A percentile compares a stretch with the other conserved stretches of the same genome.
Evolutionary conservation across 2,797 vertebrate species (phyloP).

Genomic region (Rhabdophis nuchalis): DNA sequence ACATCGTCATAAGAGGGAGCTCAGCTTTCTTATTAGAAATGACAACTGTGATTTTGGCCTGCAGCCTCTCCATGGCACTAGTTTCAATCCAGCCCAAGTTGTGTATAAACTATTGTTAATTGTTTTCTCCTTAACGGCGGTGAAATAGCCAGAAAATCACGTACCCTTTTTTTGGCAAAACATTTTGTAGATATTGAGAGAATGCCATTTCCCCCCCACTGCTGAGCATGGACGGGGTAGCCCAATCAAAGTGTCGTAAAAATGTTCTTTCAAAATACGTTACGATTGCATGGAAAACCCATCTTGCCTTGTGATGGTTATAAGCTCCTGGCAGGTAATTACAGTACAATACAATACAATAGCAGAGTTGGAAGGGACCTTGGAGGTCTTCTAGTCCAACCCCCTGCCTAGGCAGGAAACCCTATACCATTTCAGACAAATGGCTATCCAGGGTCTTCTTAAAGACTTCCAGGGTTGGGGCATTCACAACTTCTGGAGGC

Average conservation of each 20-base stretch:
- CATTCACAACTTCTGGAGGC: too few relatives aligned
- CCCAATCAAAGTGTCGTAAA: not conserved
- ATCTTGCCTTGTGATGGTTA: not conserved
- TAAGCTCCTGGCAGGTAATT: not conserved
- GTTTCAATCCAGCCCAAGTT: not conserved
- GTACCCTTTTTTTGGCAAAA: not conserved
- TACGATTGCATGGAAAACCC: not conserved
- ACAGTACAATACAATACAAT: too few relatives aligned
- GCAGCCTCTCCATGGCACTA: not conserved
- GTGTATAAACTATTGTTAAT: not conserved
- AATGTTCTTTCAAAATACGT: not conserved
- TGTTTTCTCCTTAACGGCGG: not conserved
- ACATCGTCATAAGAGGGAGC: not conserved
- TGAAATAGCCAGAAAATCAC: not conserved
- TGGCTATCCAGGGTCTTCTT: too few relatives aligned
- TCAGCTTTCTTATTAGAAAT: not conserved
- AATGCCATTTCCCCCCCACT: not conserved
- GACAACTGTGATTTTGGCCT: not conserved
- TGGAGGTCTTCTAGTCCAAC: too few relatives aligned
- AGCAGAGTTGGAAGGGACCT: too few relatives aligned
- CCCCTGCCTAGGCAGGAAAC: too few relatives aligned
- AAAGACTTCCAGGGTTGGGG: too few relatives aligned
- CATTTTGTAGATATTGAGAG: not conserved
- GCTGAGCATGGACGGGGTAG: not conserved
- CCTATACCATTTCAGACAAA: too few relatives aligned